Base-by-base conservation (phyloP, 2,113 vertebrate species). In the Phyllostomus discolor region DNA sequence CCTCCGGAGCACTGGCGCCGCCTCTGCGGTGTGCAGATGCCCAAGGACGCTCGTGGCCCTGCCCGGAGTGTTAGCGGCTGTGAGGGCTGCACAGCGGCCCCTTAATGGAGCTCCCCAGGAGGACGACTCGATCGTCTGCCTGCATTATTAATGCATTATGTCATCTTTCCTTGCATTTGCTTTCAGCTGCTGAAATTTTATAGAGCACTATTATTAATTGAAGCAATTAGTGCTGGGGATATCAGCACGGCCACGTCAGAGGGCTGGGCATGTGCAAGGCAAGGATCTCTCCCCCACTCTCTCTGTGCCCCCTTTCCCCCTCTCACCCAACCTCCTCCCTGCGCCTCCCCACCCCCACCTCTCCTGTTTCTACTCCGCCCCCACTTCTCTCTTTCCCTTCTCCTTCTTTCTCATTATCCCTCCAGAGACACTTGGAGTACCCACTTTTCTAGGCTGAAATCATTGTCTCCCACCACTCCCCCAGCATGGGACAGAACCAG, bases 121-220 rank as follows among this genome's bases (percentile, higher is more conserved):
- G 87, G 79, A 86, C 59, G 82, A 31, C 91, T 70, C 16, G 17
- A 94, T 79, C 69, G 59, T 78, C 81, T 8, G 80, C 95, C 82
- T 73, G 89, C 93, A 96, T 96, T 66, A 96, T 95, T 97, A 88
- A 98, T 96, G 93, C 83, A 86, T 81, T 0, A n/a, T 87, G 28
- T 94, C 95, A 96, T 97, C 97, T 95, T 96, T 70, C 97, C 97
- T 97, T 94, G 64, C 95, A 94, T 62, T 96, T 92, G 95, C 64
- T 92, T 46, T 67, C 24, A 24, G 80, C 94, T 73, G 95, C 2
- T 8, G 95, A 98, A 82, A 92, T 95, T 97, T 98, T 97, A 72
- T 94, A 96, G 85, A 97, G 82, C 94, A 66, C 50, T 84, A 96
- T 97, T 92, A 97, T 98, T 95, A 98, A 90, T 92, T 97, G 91